Evolutionary conservation across 2,797 vertebrate species (phyloP), one percentile per base, ranked within the genome.

Genomic region (Channa striata): DNA sequence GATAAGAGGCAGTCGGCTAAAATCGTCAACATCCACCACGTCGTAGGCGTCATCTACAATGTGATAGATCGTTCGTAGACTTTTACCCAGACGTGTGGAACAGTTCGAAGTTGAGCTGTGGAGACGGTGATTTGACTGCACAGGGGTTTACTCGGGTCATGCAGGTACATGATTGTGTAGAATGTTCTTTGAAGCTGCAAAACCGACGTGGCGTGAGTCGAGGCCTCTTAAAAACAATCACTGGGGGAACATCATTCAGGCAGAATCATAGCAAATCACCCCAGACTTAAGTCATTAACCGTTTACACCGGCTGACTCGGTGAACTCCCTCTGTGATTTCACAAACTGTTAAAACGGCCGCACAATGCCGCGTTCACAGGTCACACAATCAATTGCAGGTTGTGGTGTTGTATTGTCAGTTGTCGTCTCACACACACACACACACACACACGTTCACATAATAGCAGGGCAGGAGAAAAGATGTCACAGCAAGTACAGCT

Each of bases 381-480:
- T 58, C 59, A 57, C 25, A 23, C 6, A 37, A 62, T 71, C 1
- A 47, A 60, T 54, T 58, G 52, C 50, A 19, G 5, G 43, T 17
- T 37, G 59, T 20, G 1, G 5, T 30, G 25, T 36, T 59, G n/a
- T 59, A 75, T 56, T n/a, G 9, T 33, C 0, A 51, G 25, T 74
- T 73, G n/a, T n/a, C n/a, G n/a, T n/a, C n/a, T n/a, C n/a, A 30
- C 25, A 30, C 25, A 30, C 25, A 2, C 25, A 30, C 25, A 6
- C 6, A 30, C 25, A 0, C 25, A 30, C 4, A 30, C 25, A 30
- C n/a, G n/a, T n/a, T n/a, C n/a, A n/a, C 25, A 30, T 30, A 30
- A 30, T 67, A 74, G 78, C 34, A 21, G 71, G 30, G 37, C 30
- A 17, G 46, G 25, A 21, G 33, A 57, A 66, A 74, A 71, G 63